Evolutionary conservation across 2,888 invertebrate genomes (phyloP).

Genomic region (Tanypteryx hageni): DNA sequence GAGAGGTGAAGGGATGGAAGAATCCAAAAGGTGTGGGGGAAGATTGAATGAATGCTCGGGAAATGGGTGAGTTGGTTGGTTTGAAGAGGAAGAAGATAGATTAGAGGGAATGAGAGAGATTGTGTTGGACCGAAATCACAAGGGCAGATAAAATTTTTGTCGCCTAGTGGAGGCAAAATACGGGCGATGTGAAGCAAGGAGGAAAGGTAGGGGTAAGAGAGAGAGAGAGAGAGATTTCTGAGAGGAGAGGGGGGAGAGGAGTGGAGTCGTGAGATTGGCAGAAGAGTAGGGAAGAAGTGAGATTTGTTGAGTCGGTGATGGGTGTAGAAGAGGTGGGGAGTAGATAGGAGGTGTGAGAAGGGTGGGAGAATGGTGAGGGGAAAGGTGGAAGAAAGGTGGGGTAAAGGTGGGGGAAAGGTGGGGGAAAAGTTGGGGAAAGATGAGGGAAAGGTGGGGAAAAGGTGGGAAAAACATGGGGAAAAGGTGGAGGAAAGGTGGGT

Average conservation of each 20-base stretch:
- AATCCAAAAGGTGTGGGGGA: neutral
- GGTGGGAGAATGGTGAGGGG: neutral
- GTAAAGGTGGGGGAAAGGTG: neutral
- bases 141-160: conserved; percentile 60
- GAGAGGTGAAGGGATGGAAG: neutral
- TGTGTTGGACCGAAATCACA: conserved; percentile 56
- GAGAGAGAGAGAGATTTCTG: too few species aligned
- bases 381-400: neutral
- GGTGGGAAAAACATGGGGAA: neutral
- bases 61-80: conserved; percentile 28
- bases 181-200: conserved; percentile 36
- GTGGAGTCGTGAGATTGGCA: neutral
- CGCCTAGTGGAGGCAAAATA: conserved; percentile 41
- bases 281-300: neutral
- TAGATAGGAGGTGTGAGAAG: neutral
- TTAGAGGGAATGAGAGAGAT: neutral
- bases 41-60: neutral
- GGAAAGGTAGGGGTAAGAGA: neutral
- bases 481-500: too few species aligned
- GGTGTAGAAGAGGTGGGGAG: neutral
- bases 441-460: neutral
- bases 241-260: neutral
- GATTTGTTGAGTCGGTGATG: neutral
- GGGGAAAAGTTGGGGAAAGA: neutral
- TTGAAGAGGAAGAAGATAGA: conserved; percentile 11